Evolutionary conservation across 1,140 invertebrate genomes (phyloP).

Genomic region (Procambarus clarkii): DNA sequence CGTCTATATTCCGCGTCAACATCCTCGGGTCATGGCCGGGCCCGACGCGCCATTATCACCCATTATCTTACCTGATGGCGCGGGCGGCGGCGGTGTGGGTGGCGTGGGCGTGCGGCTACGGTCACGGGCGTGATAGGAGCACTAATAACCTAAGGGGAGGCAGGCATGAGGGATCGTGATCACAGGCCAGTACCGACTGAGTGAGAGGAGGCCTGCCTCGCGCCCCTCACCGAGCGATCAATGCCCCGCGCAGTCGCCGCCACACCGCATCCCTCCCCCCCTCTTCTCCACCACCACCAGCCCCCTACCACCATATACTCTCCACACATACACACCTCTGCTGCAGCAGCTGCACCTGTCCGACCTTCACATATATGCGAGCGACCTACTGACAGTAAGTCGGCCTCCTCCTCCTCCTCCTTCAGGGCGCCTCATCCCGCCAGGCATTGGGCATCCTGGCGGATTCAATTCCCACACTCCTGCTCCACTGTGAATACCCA

Average conservation of each 20-base stretch:
- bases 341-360: background rate
- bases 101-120: slow-evolving; percentile 45
- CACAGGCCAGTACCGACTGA: slow-evolving; percentile 37
- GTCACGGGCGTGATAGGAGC: slow-evolving; percentile 40
- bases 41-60: slow-evolving; percentile 4
- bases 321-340: slow-evolving; percentile 4
- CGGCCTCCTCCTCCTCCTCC: too few relatives aligned
- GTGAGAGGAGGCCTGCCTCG: background rate
- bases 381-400: background rate
- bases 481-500: background rate
- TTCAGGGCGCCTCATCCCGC: too few relatives aligned
- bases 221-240: slow-evolving; percentile 30
- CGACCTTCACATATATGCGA: background rate
- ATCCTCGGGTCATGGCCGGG: slow-evolving; percentile 1
- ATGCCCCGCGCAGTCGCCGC: slow-evolving; percentile 49
- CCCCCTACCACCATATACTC: slow-evolving; percentile 8
- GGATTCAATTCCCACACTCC: background rate
- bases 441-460: background rate
- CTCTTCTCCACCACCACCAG: background rate
- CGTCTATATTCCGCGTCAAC: background rate
- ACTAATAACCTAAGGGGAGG: slow-evolving; percentile 33
- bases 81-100: slow-evolving; percentile 43
- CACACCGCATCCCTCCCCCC: background rate
- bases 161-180: slow-evolving; percentile 32
- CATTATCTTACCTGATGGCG: slow-evolving; percentile 49